phyloP scores from a whole-genome alignment of 2,797 vertebrate species.

The Falco biarmicus region DNA sequence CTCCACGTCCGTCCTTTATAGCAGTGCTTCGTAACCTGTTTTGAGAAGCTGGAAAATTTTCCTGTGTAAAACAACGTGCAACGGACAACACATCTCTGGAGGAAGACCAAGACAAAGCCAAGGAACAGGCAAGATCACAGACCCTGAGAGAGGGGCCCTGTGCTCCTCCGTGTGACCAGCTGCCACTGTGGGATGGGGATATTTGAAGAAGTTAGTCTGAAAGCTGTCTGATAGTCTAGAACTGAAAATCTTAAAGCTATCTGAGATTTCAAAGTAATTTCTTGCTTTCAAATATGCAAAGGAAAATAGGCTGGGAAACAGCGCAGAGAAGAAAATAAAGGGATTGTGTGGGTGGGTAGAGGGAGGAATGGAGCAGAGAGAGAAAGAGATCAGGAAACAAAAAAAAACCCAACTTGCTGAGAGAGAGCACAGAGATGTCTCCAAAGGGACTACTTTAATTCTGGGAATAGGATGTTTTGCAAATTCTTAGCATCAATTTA shows the following conservation, averaged over 20 bases:
- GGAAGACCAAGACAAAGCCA: background rate
- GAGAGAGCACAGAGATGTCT: background rate
- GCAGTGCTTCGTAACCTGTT: background rate
- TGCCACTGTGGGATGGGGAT: background rate
- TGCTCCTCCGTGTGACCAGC: rapidly evolving
- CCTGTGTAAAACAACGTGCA: background rate
- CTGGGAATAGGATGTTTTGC: conserved; percentile 7
- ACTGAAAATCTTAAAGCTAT: background rate
- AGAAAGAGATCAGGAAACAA: background rate
- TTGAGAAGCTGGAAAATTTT: background rate
- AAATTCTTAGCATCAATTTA: conserved; percentile 12
- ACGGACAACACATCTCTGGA: background rate
- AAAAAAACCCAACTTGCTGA: background rate
- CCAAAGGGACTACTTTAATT: conserved; percentile 32
- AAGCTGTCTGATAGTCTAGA: background rate
- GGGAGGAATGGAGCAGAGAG: background rate
- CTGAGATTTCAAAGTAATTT: background rate
- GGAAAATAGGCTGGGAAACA: background rate
- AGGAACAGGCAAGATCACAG: background rate
- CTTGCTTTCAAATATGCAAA: conserved; percentile 18
- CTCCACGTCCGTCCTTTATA: background rate
- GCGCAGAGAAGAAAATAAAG: conserved; percentile 14
- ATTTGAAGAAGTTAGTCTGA: background rate
- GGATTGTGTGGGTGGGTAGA: conserved; percentile 3
- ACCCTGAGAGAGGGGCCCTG: background rate